Evolutionary conservation across 2,113 vertebrate genomes (phyloP).

Genomic region (Myxocyprinus asiaticus): DNA sequence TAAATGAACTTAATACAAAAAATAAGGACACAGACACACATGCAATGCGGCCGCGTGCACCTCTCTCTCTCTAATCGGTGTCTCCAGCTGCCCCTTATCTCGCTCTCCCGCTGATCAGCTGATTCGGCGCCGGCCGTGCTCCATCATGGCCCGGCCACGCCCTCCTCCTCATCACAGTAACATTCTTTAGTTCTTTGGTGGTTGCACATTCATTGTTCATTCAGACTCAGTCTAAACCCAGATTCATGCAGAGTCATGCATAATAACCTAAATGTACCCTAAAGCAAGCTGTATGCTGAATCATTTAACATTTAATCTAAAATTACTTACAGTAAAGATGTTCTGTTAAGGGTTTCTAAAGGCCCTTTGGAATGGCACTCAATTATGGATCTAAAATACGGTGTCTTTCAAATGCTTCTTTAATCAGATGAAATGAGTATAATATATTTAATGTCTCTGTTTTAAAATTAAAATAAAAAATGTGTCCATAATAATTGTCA

Average conservation of each 20-base stretch:
- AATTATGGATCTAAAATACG: not conserved
- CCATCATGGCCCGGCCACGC: no score
- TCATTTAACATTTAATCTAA: not conserved
- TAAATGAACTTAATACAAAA: no score
- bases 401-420: not conserved
- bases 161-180: no score
- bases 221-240: not conserved
- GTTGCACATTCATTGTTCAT: not conserved
- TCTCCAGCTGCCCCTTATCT: no score
- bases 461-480: not conserved
- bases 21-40: no score
- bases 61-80: no score
- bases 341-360: not conserved
- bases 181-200: constrained; percentile 14
- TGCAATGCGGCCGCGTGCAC: no score
- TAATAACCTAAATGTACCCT: not conserved
- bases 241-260: constrained; percentile 16
- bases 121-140: no score
- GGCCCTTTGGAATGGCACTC: not conserved
- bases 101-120: no score
- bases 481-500: no score
- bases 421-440: not conserved
- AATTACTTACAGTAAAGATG: not conserved
- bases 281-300: not conserved
- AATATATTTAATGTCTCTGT: not conserved